phyloP scores from a whole-genome alignment of 2,797 vertebrate genomes.

The Neosalanx taihuensis region DNA sequence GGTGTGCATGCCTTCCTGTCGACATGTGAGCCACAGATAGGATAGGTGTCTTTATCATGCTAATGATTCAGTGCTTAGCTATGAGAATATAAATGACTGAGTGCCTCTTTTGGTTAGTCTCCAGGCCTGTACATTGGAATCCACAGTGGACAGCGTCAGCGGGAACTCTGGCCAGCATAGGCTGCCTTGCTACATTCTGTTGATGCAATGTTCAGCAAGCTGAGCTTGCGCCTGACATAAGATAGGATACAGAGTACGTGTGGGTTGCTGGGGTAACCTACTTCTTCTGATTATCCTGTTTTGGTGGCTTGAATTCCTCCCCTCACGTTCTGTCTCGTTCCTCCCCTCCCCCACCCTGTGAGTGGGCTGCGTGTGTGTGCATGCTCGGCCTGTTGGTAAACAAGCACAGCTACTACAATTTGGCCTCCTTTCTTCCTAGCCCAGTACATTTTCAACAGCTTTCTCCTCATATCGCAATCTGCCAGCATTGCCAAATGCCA shows the following conservation, averaged over 20 bases:
- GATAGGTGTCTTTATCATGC: background rate
- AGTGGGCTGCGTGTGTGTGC: constrained; percentile 46
- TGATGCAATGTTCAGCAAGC: background rate
- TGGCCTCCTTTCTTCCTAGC: constrained; percentile 38
- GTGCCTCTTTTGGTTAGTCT: background rate
- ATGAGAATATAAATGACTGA: background rate
- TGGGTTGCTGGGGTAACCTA: constrained; percentile 2
- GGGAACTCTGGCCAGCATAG: background rate
- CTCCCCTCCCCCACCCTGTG: constrained; percentile 60
- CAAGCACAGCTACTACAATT: constrained; percentile 70
- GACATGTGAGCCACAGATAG: background rate
- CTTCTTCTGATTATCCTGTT: background rate
- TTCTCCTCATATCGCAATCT: constrained; percentile 59
- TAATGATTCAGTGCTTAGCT: background rate
- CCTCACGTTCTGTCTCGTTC: background rate
- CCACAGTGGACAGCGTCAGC: background rate
- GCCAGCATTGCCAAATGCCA: constrained; percentile 67
- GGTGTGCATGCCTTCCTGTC: background rate
- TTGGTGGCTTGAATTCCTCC: background rate
- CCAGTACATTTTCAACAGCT: constrained; percentile 68
- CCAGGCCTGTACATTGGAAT: background rate
- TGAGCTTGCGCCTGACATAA: background rate
- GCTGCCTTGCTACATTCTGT: background rate
- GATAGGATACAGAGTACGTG: background rate
- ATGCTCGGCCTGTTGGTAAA: constrained; percentile 68